Base-by-base conservation (phyloP, 2,888 invertebrate species). In the Tenthredo livida region DNA sequence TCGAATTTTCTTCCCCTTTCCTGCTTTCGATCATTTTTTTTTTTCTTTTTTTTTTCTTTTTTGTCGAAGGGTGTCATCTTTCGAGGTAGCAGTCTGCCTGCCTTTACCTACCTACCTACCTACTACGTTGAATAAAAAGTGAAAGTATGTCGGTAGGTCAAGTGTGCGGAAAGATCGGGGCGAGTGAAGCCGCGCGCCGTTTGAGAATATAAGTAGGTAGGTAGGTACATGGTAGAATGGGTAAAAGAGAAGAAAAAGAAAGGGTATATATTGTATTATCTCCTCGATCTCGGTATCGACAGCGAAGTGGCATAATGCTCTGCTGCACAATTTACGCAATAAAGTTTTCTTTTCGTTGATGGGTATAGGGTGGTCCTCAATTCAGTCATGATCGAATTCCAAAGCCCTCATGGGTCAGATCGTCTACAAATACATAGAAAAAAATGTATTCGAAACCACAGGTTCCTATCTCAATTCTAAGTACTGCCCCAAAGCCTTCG, bases 81-180 rank as follows among this genome's bases (percentile, higher is more conserved):
- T 33, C 67, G 33, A 67, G 33, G 33, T 33, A 67, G 15, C 15
- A 12, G 12, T 2, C 25, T 61, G 10, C 25, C 10, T 21, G 21
- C 17, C 25, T n/a, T 4, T 29, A 65, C 10, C 29, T 29, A 67
- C 33, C 29, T 67, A 33, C 65, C 29, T 67, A 67, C 67, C 65
- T 29, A 67, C 67, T 7, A 33, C 67, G 67, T 7, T 17, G 9
- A 47, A 82, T 88, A 88, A 89, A 90, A 91, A 92, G 91, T 90
- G 92, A 92, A 92, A 92, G 92, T 91, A 87, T 90, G 90, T 89
- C 86, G 92, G 88, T 92, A 88, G 92, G 92, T 92, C 92, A 92
- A 91, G 91, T 91, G 91, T 88, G 88, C 87, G 82, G 80, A 83
- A 73, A 70, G 67, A 67, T 67, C 83, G 83, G 47, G 65, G 67